A percentile compares a stretch with the other conserved stretches of the same genome.
phyloP scores from a whole-genome alignment of 2,888 invertebrate genomes.

The Scaptomyza caliginosa region DNA sequence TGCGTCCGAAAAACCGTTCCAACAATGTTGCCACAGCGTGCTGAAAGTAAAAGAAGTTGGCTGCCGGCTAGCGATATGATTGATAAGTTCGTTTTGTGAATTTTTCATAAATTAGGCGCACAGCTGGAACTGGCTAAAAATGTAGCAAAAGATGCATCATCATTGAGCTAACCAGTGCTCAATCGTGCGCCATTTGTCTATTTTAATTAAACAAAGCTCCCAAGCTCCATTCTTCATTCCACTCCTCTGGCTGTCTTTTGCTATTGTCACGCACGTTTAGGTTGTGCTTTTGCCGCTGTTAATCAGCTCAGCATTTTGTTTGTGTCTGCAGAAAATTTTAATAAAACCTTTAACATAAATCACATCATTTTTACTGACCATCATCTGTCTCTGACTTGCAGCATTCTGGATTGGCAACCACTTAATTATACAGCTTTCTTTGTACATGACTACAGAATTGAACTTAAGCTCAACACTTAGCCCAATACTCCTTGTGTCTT shows the following conservation, averaged over 20 bases:
- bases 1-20: constrained; percentile 35
- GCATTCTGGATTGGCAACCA: constrained; percentile 54
- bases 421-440: too few species aligned
- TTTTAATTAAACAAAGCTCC: constrained; percentile 69
- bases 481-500: background rate
- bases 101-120: constrained; percentile 75
- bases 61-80: constrained; percentile 61
- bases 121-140: constrained; percentile 43
- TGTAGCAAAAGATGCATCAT: constrained; percentile 30
- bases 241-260: background rate
- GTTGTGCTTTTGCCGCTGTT: constrained; percentile 39
- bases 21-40: constrained; percentile 59
- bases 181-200: constrained; percentile 78
- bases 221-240: constrained; percentile 18
- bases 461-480: background rate
- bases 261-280: constrained; percentile 57
- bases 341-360: constrained; percentile 71
- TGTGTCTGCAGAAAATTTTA: constrained; percentile 55
- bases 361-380: constrained; percentile 64
- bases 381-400: constrained; percentile 59
- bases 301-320: constrained; percentile 49
- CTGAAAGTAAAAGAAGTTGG: background rate
- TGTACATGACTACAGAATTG: too few species aligned
- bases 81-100: constrained; percentile 78
- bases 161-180: constrained; percentile 59